Evolutionary conservation across 2,888 invertebrate species (phyloP).

Genomic region (Andricus curvator): DNA sequence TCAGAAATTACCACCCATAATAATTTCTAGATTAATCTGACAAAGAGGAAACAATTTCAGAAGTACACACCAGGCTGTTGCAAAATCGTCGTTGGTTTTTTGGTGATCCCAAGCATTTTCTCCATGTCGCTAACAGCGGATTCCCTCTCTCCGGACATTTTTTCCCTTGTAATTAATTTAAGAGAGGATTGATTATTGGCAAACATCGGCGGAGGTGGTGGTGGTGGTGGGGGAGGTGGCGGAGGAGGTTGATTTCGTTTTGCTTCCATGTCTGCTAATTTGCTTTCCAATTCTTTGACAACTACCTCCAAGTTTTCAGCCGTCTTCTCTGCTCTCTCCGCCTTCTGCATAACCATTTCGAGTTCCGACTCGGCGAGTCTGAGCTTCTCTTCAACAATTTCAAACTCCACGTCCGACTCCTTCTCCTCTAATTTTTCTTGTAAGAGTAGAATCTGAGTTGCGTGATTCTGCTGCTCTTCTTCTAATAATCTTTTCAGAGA

Average conservation of each 20-base stretch:
- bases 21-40: background rate
- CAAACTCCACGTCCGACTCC: slow-evolving; percentile 84
- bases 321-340: slow-evolving; percentile 81
- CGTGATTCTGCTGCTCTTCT: slow-evolving; percentile 81
- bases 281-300: slow-evolving; percentile 62
- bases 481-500: slow-evolving; percentile 82
- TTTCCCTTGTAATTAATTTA: slow-evolving; percentile 74
- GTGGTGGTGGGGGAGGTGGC: slow-evolving; percentile 77
- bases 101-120: slow-evolving; percentile 81
- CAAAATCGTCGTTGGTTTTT: slow-evolving; percentile 80
- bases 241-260: slow-evolving; percentile 72
- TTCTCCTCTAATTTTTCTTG: slow-evolving; percentile 85
- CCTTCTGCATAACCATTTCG: slow-evolving; percentile 81
- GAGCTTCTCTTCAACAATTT: slow-evolving; percentile 85
- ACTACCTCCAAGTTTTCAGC: slow-evolving; percentile 71
- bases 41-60: slow-evolving; percentile 7
- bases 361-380: slow-evolving; percentile 85
- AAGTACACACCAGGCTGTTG: slow-evolving; percentile 79
- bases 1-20: background rate
- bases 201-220: slow-evolving; percentile 66
- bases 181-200: slow-evolving; percentile 62
- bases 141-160: slow-evolving; percentile 59
- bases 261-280: slow-evolving; percentile 68
- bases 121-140: slow-evolving; percentile 80
- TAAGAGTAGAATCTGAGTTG: slow-evolving; percentile 81